Conservation (phyloP, 2,888 invertebrate species). For the Leptopilina myrica region DNA sequence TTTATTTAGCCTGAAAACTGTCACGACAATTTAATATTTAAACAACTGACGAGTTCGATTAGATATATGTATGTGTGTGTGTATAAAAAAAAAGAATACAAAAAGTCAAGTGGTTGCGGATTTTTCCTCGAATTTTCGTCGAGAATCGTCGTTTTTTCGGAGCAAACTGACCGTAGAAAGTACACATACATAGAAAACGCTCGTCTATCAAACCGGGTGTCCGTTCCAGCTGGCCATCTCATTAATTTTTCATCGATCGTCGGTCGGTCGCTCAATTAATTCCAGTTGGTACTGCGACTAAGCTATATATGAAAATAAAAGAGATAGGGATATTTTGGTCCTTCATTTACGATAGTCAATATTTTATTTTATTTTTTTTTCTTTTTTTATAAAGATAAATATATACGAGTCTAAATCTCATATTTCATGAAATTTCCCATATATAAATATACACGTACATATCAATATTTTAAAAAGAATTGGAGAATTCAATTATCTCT, state of each 20-base stretch:
- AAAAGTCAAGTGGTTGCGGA: slow-evolving; percentile 23
- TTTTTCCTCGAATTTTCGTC: slow-evolving; percentile 32
- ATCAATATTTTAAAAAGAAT: too few relatives aligned
- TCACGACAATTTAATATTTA: slow-evolving; percentile 4
- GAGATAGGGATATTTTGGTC: slow-evolving; percentile 8
- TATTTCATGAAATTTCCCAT: neutral
- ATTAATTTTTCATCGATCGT: slow-evolving; percentile 41
- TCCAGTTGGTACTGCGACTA: slow-evolving; percentile 24
- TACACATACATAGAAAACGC: slow-evolving; percentile 39
- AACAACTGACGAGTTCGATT: slow-evolving; percentile 29
- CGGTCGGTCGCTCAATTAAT: slow-evolving; percentile 37
- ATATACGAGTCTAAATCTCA: neutral
- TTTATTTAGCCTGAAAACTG: slow-evolving; percentile 29
- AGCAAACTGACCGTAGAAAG: slow-evolving; percentile 29
- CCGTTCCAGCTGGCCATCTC: slow-evolving; percentile 38
- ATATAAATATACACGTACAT: too few relatives aligned
- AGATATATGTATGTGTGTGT: neutral
- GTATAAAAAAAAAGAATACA: neutral
- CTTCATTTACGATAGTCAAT: neutral
- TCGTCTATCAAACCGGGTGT: slow-evolving; percentile 35
- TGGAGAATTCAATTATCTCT: too few relatives aligned
- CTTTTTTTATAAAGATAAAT: neutral
- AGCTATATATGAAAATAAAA: slow-evolving; percentile 35
- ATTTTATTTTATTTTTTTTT: neutral
- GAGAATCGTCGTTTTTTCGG: slow-evolving; percentile 21